A percentile compares a stretch with the other conserved stretches of the same genome.
Conservation (phyloP, 2,888 invertebrate species). For the Caenorhabditis afra region DNA sequence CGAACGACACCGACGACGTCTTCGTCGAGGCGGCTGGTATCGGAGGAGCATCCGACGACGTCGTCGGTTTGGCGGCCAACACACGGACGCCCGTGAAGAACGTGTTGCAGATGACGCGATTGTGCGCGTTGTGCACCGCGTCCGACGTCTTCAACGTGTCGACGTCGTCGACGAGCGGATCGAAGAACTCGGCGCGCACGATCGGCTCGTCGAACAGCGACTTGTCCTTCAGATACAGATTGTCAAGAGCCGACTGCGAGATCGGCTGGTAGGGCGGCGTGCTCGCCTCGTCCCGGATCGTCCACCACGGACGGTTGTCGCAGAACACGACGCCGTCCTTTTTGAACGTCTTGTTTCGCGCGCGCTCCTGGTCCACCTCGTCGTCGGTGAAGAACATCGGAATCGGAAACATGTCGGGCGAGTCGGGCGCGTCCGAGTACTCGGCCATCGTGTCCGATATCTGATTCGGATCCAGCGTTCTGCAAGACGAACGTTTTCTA, state of each 20-base stretch:
- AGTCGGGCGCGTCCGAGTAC: background rate
- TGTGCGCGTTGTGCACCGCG: background rate
- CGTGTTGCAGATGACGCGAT: slow-evolving; percentile 9
- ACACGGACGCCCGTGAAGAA: slow-evolving; percentile 5
- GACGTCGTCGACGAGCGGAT: background rate
- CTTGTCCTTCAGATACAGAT: background rate
- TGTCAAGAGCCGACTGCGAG: background rate
- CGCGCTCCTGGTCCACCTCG: background rate
- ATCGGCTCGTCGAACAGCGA: background rate
- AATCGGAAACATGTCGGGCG: background rate
- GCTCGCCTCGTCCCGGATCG: background rate
- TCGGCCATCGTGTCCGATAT: background rate
- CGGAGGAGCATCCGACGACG: slow-evolving; percentile 1
- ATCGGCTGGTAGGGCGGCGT: slow-evolving; percentile 1
- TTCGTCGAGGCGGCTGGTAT: no score
- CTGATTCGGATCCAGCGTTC: background rate
- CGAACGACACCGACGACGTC: background rate
- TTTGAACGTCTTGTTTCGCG: slow-evolving; percentile 1
- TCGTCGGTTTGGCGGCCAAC: background rate
- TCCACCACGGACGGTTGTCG: slow-evolving; percentile 14
- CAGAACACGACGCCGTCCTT: background rate
- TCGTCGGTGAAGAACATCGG: background rate
- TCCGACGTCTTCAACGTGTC: slow-evolving; percentile 4
- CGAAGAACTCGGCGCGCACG: background rate
- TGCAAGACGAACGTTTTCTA: background rate